Percentiles rank a stretch among this genome's conserved stretches.
Evolutionary conservation across 2,113 vertebrate species (phyloP).

Genomic region (Nesoenas mayeri): DNA sequence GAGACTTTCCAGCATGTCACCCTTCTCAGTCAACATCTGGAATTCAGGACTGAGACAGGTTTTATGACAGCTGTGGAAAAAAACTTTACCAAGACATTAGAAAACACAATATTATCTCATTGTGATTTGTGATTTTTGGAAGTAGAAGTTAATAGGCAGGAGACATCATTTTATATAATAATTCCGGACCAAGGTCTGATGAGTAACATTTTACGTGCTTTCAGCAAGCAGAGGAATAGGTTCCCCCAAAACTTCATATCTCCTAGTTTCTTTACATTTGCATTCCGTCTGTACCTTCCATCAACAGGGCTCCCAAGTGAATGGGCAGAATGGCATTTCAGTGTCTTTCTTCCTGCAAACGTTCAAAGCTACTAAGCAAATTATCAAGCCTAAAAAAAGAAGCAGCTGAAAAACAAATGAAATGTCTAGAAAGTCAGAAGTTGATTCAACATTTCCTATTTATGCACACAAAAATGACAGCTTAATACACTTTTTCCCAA

Average conservation of each 20-base stretch:
- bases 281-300: background rate
- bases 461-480: constrained; percentile 58
- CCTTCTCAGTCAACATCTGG: background rate
- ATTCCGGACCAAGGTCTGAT: background rate
- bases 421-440: constrained; percentile 44
- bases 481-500: constrained; percentile 48
- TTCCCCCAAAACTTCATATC: background rate
- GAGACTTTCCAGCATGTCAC: background rate
- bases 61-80: background rate
- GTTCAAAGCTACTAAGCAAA: background rate
- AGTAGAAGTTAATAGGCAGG: background rate
- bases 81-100: background rate
- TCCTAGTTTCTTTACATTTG: background rate
- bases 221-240: background rate
- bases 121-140: background rate
- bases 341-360: constrained; percentile 16
- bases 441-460: constrained; percentile 61
- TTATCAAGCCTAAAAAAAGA: background rate
- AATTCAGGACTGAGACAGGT: background rate
- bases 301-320: background rate
- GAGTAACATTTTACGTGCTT: background rate
- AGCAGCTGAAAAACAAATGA: constrained; percentile 34
- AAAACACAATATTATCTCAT: background rate
- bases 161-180: background rate
- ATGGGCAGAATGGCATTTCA: constrained; percentile 5